Evolutionary conservation across 2,797 vertebrate species (phyloP), one percentile per base, ranked within the genome.

Genomic region (Cuculus canorus): DNA sequence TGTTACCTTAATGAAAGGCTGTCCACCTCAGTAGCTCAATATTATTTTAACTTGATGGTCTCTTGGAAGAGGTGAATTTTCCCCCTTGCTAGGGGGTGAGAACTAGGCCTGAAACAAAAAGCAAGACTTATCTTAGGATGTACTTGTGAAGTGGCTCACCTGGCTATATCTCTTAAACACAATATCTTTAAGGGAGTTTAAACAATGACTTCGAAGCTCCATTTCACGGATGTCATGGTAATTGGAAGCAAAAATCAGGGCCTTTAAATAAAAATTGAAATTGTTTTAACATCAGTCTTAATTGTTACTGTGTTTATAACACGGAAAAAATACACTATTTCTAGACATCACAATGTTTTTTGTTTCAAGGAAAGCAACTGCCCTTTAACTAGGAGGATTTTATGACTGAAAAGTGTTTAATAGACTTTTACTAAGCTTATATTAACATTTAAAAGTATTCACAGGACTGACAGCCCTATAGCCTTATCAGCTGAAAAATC

Each of bases 131-230:
- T 68, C 70, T 95, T 83, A 72, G 69, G 66, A 71, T 17, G 41
- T 50, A 79, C 32, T 70, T 50, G 43, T 30, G 30, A 80, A 95
- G n/a, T 17, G 35, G 75, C 96, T 97, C 91, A 99, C 99, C 98
- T 99, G 99, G 91, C 98, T 98, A 95, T 98, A 99, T 45, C 98
- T 98, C 92, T 96, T 98, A 98, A 99, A 98, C 76, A 99, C 97
- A 82, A 99, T 97, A 90, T 99, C 98, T 96, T 98, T 98, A 83
- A 99, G 98, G 47, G 98, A 98, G 75, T 97, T 94, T 90, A 99
- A 98, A 81, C 97, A 98, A 18, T 91, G 98, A 73, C 99, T 98
- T 96, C 98, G 98, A 88, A 99, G 98, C 83, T 99, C 98, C 95
- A 98, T 98, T 90, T 99, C 98, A 82, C 97, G 97, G 72, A 99